phyloP scores from a whole-genome alignment of 1,140 invertebrate genomes.

The Fopius arisanus region DNA sequence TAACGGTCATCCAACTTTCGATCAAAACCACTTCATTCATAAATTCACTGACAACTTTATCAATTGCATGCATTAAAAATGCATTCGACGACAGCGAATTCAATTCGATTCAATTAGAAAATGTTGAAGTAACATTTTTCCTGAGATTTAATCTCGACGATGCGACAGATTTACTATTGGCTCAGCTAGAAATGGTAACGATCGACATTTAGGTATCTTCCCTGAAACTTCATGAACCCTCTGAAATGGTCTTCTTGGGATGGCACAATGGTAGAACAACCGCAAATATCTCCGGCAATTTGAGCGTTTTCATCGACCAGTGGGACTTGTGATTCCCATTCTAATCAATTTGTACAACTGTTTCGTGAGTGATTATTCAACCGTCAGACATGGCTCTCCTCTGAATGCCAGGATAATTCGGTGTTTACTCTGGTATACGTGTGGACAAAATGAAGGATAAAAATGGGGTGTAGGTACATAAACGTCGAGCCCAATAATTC shows the following conservation, averaged over 20 bases:
- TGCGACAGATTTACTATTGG: constrained; percentile 22
- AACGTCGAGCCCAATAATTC: not conserved
- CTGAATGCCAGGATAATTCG: not conserved
- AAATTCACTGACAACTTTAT: too few relatives aligned
- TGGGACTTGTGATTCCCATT: not conserved
- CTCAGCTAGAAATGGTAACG: constrained; percentile 25
- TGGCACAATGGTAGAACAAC: not conserved
- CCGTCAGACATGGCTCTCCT: not conserved
- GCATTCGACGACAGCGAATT: too few relatives aligned
- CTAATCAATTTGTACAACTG: not conserved
- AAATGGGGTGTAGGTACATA: not conserved
- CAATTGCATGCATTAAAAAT: too few relatives aligned
- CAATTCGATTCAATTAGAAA: too few relatives aligned
- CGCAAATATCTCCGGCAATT: constrained; percentile 1
- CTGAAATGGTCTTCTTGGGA: not conserved
- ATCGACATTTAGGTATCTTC: constrained; percentile 27
- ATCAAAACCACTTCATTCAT: too few relatives aligned
- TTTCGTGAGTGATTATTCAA: not conserved
- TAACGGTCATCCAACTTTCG: not conserved
- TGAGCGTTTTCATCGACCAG: not conserved
- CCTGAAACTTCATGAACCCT: not conserved
- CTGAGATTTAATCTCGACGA: constrained; percentile 13
- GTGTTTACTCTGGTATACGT: not conserved
- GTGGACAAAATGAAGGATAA: not conserved
- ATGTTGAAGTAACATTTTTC: too few relatives aligned